phyloP scores from a whole-genome alignment of 1,140 invertebrate genomes.

The Drosophila ironensis region DNA sequence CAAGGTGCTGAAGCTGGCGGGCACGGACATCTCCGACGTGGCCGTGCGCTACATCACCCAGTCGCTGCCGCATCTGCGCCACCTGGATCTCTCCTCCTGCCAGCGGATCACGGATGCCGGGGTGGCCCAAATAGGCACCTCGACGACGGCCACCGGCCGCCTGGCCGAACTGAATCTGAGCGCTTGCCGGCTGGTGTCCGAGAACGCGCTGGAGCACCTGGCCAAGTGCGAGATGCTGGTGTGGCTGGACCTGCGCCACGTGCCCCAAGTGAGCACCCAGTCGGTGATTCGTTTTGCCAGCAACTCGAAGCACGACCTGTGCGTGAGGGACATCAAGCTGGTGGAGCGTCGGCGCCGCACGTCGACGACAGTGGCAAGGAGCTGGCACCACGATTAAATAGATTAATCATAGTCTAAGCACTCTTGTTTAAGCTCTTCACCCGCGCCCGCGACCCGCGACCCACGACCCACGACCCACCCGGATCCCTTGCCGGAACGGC shows the following conservation, averaged over 20 bases:
- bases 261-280: conserved; percentile 89
- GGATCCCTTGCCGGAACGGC: conserved; percentile 14
- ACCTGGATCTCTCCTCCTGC: conserved; percentile 92
- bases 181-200: conserved; percentile 91
- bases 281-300: conserved; percentile 91
- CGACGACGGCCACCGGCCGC: conserved; percentile 63
- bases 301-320: conserved; percentile 88
- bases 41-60: conserved; percentile 91
- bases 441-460: no score
- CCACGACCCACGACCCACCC: not conserved
- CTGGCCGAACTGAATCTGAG: conserved; percentile 88
- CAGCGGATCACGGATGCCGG: conserved; percentile 93
- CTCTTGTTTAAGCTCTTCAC: conserved; percentile 21
- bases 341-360: conserved; percentile 82
- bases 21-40: conserved; percentile 94
- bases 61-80: conserved; percentile 88
- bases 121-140: conserved; percentile 90
- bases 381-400: conserved; percentile 52
- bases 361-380: conserved; percentile 18
- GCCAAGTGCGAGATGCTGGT: conserved; percentile 84
- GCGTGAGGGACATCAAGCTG: conserved; percentile 89
- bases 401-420: conserved; percentile 16
- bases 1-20: conserved; percentile 89
- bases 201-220: conserved; percentile 90
- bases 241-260: conserved; percentile 88